Evolutionary conservation across 2,888 invertebrate species (phyloP), one percentile per base, ranked within the genome.

Genomic region (Phortica okadai): DNA sequence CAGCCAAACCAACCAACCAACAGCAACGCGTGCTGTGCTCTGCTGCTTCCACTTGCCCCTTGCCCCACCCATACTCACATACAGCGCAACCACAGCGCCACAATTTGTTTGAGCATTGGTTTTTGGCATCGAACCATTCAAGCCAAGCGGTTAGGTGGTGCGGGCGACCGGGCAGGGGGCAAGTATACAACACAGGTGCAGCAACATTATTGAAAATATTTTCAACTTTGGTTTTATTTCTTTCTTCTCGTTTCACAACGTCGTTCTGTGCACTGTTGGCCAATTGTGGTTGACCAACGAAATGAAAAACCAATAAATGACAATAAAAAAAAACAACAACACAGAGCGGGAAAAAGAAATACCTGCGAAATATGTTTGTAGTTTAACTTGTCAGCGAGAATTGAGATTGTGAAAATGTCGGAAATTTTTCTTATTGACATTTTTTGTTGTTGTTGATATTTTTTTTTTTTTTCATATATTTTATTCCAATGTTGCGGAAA

Each of bases 251-350:
- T 54, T n/a, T 54, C 54, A 3, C 11, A 2, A 2, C 54, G 54
- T 54, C 54, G 62, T 78, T 76, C 59, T 75, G 73, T 33, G 1
- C 82, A 78, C 81, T 82, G 69, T 69, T 45, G n/a, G 44, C 25
- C 50, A 69, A 45, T 69, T 69, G 69, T 41, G 69, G 69, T 50
- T 69, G 50, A 50, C 69, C 69, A 69, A 50, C 45, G 50, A 41
- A 69, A 69, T 45, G 69, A 69, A 69, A 45, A 69, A 50, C 50
- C 69, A 69, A 69, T 69, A 69, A 69, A 69, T 44, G 69, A 21
- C n/a, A 14, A 14, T 54, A 41, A 64, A 64, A 64, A 64, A 62
- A 21, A 16, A 59, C 33, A 69, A 45, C 25, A 69, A 25, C 16
- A 21, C 10, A 45, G 21, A 44, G 21, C 44, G 16, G 10, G 1